These are phyloP conservation scores for Lasiommata megera DNA, from an alignment of 2,888 invertebrate genomes.

Conservation along the genomic window DNA sequence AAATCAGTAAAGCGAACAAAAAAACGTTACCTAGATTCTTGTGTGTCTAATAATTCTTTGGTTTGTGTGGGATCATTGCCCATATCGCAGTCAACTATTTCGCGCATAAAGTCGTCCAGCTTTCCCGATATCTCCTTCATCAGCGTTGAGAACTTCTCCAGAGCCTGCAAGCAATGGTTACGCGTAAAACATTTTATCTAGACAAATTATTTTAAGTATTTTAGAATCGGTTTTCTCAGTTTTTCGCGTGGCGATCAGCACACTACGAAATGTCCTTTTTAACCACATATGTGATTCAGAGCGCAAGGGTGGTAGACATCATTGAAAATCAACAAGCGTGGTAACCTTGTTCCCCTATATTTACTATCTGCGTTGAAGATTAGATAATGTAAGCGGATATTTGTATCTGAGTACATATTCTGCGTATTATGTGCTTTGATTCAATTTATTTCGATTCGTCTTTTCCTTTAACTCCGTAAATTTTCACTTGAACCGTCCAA, in stretches of 20 bases:
- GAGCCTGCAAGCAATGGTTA: conserved; percentile 84
- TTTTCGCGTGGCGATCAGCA: conserved; percentile 57
- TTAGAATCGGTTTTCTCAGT: conserved; percentile 43
- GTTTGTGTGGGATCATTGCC: conserved; percentile 97
- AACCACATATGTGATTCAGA: conserved; percentile 56
- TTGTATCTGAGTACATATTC: too few relatives aligned
- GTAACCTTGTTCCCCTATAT: too few relatives aligned
- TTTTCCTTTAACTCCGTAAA: too few relatives aligned
- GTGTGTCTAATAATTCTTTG: conserved; percentile 91
- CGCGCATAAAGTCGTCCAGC: conserved; percentile 92
- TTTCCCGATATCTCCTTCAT: conserved; percentile 94
- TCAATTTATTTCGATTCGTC: too few relatives aligned
- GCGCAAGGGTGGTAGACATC: conserved; percentile 63
- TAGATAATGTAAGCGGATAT: too few relatives aligned
- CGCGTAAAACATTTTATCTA: background rate
- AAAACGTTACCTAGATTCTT: conserved; percentile 83
- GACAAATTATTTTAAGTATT: background rate
- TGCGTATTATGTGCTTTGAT: too few relatives aligned
- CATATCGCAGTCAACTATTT: conserved; percentile 94
- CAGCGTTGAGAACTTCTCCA: conserved; percentile 96
- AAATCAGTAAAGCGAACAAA: background rate
- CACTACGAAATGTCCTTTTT: conserved; percentile 47
- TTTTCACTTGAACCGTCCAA: too few relatives aligned
- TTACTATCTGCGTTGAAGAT: too few relatives aligned
- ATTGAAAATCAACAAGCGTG: conserved; percentile 36